phyloP scores from a whole-genome alignment of 2,797 vertebrate species.

The Sebastes oblongus region DNA sequence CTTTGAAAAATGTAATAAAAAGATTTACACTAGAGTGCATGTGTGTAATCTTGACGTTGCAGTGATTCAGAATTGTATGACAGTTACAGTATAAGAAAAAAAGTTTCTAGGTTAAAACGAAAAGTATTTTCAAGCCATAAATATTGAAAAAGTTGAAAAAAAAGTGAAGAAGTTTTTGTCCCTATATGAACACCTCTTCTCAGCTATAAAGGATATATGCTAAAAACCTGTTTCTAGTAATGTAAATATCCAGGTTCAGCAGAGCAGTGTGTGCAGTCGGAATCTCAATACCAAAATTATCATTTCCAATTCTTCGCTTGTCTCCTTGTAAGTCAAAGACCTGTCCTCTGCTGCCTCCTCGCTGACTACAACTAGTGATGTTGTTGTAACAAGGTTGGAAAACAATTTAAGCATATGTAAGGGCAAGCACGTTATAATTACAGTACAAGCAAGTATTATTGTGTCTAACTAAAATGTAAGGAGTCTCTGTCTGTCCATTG shows the following conservation, averaged over 20 bases:
- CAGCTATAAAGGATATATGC: not conserved
- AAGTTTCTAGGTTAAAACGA: not conserved
- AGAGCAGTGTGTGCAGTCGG: not conserved
- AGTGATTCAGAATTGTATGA: not conserved
- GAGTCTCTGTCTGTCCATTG: too few species aligned
- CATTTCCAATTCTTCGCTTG: constrained; percentile 5
- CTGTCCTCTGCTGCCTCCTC: not conserved
- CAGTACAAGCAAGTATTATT: not conserved
- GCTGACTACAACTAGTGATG: not conserved
- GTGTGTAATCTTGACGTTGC: not conserved
- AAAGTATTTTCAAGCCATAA: not conserved
- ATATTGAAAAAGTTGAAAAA: not conserved
- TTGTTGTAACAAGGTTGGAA: not conserved
- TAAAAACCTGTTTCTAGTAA: not conserved
- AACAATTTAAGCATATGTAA: not conserved
- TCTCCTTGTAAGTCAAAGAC: not conserved
- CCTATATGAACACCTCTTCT: not conserved
- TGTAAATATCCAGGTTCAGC: not conserved
- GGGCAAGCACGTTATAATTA: not conserved
- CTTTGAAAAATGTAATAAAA: too few species aligned
- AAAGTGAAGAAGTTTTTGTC: not conserved
- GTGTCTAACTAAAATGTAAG: not conserved
- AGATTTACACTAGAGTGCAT: too few species aligned
- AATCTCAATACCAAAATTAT: constrained; percentile 10
- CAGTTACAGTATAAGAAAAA: not conserved